phyloP scores from a whole-genome alignment of 2,888 invertebrate species.

The Nomada fucata region DNA sequence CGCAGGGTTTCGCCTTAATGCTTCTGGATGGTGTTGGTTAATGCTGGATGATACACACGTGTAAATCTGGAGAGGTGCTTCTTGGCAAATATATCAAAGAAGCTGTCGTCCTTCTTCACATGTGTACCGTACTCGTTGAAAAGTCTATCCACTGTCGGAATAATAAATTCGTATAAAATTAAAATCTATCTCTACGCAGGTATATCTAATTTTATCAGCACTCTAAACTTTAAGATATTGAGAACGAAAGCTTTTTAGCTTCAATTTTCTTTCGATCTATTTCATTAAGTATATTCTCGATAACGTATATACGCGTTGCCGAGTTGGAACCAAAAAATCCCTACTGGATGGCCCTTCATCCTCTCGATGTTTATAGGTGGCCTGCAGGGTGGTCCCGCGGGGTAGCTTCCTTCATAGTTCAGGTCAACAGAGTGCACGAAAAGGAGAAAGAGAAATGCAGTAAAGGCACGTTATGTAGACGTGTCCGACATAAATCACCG shows the following conservation, averaged over 20 bases:
- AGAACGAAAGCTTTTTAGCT: neutral
- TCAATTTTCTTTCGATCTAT: neutral
- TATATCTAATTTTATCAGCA: too few relatives aligned
- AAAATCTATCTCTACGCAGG: too few relatives aligned
- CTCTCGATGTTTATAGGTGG: conserved; percentile 38
- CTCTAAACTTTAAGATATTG: too few relatives aligned
- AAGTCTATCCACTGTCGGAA: too few relatives aligned
- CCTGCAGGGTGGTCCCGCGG: conserved; percentile 39
- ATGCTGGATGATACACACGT: neutral
- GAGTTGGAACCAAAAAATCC: conserved; percentile 47
- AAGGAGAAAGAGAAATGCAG: conserved; percentile 49
- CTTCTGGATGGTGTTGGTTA: neutral
- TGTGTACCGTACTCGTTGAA: too few relatives aligned
- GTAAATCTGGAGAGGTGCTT: too few relatives aligned
- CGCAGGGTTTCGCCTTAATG: neutral
- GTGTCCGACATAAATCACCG: conserved; percentile 74
- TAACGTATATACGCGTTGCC: neutral
- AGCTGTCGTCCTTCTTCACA: too few relatives aligned
- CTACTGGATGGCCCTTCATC: conserved; percentile 49
- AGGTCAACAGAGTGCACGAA: conserved; percentile 47
- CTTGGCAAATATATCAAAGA: too few relatives aligned
- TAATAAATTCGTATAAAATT: too few relatives aligned
- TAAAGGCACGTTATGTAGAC: conserved; percentile 62
- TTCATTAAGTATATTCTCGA: neutral
- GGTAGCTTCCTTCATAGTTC: conserved; percentile 30